Evolutionary conservation across 2,797 vertebrate genomes (phyloP).

Genomic region (Sitta carolinensis): DNA sequence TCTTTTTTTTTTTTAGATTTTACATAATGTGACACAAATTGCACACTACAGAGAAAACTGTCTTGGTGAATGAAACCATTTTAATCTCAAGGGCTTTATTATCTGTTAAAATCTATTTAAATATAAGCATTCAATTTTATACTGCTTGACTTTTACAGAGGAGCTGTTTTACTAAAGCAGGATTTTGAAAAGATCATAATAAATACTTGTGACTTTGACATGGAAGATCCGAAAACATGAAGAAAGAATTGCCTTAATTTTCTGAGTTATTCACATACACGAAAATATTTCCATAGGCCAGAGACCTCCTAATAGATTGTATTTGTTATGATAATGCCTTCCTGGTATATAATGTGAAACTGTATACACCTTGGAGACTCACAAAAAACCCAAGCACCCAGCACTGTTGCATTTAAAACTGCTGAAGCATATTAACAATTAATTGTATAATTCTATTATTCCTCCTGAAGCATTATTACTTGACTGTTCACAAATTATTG

Average conservation of each 20-base stretch:
- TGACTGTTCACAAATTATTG: neutral
- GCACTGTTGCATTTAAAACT: neutral
- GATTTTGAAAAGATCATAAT: conserved; percentile 70
- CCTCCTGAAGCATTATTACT: neutral
- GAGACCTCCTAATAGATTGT: neutral
- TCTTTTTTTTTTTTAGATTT: conserved; percentile 66
- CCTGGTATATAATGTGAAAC: neutral
- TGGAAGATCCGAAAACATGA: conserved; percentile 40
- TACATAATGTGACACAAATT: conserved; percentile 76
- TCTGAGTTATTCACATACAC: conserved; percentile 6
- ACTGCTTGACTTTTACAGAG: conserved; percentile 70
- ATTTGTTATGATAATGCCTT: neutral
- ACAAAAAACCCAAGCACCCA: neutral
- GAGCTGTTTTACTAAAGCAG: conserved; percentile 64
- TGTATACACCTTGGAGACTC: neutral
- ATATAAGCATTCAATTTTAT: conserved; percentile 71
- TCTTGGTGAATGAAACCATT: conserved; percentile 72
- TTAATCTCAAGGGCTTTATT: conserved; percentile 76
- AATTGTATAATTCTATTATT: neutral
- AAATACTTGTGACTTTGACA: conserved; percentile 68
- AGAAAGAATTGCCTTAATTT: conserved; percentile 45
- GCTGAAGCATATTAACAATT: neutral
- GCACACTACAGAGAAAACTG: conserved; percentile 65
- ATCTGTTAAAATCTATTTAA: conserved; percentile 78
- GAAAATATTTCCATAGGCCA: conserved; percentile 28